A percentile compares a stretch with the other conserved stretches of the same genome.
These are phyloP conservation scores for Chrysopa pallens DNA, from an alignment of 1,140 invertebrate genomes.

Conservation along the genomic window DNA sequence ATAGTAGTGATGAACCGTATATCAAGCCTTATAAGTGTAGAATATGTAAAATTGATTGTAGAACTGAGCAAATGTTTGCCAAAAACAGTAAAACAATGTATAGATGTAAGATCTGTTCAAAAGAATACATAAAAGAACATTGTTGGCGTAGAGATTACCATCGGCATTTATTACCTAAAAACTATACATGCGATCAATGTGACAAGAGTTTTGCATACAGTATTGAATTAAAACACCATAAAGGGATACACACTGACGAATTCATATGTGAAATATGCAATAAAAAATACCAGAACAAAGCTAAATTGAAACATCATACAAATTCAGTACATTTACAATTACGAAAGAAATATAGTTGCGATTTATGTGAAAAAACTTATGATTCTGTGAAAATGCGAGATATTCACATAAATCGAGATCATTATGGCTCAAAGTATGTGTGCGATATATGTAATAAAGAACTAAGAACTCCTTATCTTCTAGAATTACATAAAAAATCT, in stretches of 20 bases:
- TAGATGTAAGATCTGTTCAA: too few species aligned
- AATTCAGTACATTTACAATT: background rate
- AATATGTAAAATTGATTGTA: too few species aligned
- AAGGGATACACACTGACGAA: background rate
- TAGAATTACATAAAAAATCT: background rate
- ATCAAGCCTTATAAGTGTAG: too few species aligned
- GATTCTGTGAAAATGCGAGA: background rate
- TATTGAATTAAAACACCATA: too few species aligned
- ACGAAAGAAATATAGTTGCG: background rate
- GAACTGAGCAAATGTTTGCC: too few species aligned
- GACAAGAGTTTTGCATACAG: too few species aligned
- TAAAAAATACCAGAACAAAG: background rate
- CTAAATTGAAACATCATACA: background rate
- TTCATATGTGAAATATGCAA: background rate
- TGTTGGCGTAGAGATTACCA: too few species aligned
- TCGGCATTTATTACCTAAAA: too few species aligned
- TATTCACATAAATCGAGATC: background rate
- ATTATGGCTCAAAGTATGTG: background rate
- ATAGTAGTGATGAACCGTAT: too few species aligned
- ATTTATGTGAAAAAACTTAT: background rate
- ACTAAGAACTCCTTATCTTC: conserved; percentile 20
- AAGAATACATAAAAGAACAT: too few species aligned
- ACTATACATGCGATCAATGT: too few species aligned
- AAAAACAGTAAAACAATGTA: too few species aligned
- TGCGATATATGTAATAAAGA: background rate